A percentile compares a stretch with the other conserved stretches of the same genome.
These are phyloP conservation scores for Hipposideros armiger DNA, from an alignment of 2,113 vertebrate species.

Conservation along the genomic window DNA sequence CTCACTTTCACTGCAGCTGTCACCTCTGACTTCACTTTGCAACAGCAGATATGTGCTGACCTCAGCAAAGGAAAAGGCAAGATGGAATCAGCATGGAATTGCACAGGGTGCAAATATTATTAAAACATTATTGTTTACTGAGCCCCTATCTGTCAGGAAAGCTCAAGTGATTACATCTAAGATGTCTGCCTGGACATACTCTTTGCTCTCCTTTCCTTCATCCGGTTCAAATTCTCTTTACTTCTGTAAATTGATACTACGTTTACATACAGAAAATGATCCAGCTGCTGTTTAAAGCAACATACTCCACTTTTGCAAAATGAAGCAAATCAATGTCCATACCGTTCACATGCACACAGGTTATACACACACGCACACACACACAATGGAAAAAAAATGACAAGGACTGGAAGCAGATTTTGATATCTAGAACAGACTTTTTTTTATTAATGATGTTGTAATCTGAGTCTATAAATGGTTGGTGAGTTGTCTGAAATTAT, in stretches of 20 bases:
- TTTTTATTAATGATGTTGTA: neutral
- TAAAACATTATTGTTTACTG: constrained; percentile 30
- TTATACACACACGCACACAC: neutral
- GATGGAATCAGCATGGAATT: neutral
- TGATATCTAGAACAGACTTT: neutral
- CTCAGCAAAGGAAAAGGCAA: neutral
- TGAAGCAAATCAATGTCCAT: neutral
- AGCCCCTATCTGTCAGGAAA: constrained; percentile 8
- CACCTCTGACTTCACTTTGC: constrained; percentile 9
- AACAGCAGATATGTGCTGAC: constrained; percentile 7
- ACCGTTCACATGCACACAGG: neutral
- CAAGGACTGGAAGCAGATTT: neutral
- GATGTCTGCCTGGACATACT: neutral
- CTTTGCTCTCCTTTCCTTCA: neutral
- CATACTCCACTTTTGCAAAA: neutral
- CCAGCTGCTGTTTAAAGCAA: constrained; percentile 47
- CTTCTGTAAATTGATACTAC: neutral
- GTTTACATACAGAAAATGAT: constrained; percentile 49
- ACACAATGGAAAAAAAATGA: neutral
- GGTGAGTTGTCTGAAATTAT: neutral
- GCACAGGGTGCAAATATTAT: neutral
- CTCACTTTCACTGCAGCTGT: neutral
- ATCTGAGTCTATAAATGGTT: neutral
- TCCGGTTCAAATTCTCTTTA: neutral
- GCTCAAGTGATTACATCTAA: neutral